A percentile compares a stretch with the other conserved stretches of the same genome.
These are phyloP conservation scores for Caranx ignobilis DNA, from an alignment of 2,113 vertebrate species.

Conservation along the genomic window DNA sequence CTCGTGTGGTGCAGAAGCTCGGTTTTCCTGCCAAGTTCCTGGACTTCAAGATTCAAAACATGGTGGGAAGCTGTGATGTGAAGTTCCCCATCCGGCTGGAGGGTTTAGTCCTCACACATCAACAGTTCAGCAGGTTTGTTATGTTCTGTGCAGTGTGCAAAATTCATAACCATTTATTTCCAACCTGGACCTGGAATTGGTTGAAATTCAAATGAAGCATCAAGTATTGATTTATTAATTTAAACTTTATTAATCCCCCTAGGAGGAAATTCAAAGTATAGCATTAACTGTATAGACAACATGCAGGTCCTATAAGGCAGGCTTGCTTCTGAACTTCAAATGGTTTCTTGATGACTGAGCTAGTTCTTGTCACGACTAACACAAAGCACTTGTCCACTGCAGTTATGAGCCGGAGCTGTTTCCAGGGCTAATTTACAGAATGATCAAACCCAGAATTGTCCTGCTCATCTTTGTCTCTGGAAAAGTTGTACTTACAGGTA, in stretches of 20 bases:
- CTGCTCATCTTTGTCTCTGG: slow-evolving; percentile 99
- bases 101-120: slow-evolving; percentile 96
- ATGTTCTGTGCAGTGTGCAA: neutral
- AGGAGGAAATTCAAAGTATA: neutral
- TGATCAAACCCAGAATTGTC: slow-evolving; percentile 99
- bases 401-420: slow-evolving; percentile 98
- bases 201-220: neutral
- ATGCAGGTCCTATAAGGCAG: neutral
- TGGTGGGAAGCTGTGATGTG: slow-evolving; percentile 99
- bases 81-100: slow-evolving; percentile 98
- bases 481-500: slow-evolving; percentile 99
- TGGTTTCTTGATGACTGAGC: neutral
- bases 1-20: slow-evolving; percentile 97
- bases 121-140: slow-evolving; percentile 94
- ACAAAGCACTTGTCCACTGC: slow-evolving; percentile 45
- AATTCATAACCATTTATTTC: neutral
- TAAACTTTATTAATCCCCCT: no score
- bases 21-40: slow-evolving; percentile 98
- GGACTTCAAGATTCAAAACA: slow-evolving; percentile 99
- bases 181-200: neutral
- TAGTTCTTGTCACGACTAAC: neutral
- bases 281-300: no score
- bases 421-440: slow-evolving; percentile 98
- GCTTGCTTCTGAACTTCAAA: neutral
- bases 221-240: no score